These are phyloP conservation scores for Anguilla pacifica DNA, from an alignment of 2,797 vertebrate species.

Conservation along the genomic window DNA sequence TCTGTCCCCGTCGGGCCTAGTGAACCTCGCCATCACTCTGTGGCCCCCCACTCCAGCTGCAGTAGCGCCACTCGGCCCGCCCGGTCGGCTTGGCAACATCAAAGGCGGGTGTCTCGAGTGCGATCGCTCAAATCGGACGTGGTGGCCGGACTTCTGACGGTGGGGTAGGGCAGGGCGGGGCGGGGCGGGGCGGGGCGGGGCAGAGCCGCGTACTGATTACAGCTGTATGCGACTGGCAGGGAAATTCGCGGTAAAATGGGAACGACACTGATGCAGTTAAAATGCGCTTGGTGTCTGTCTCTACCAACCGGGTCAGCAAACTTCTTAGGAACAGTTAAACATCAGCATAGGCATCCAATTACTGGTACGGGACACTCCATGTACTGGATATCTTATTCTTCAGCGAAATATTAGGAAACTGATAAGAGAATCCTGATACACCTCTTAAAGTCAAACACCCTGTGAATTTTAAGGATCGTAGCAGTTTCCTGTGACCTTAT, in stretches of 20 bases:
- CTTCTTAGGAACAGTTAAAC: background rate
- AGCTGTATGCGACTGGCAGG: background rate
- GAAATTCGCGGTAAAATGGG: background rate
- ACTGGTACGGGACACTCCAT: background rate
- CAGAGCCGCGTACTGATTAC: background rate
- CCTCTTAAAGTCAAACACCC: background rate
- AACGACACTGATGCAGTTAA: background rate
- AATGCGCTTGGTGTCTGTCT: background rate
- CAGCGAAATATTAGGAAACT: background rate
- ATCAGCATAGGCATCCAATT: background rate
- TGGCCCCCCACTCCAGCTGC: background rate
- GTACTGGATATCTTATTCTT: background rate
- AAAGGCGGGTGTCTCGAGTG: background rate
- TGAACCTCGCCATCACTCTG: background rate
- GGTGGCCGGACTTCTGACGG: background rate
- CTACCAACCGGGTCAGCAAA: background rate
- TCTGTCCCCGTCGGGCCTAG: background rate
- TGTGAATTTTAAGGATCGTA: background rate
- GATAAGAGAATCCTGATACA: background rate
- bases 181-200: too few relatives aligned
- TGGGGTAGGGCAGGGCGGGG: background rate
- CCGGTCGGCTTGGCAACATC: slow-evolving; percentile 34
- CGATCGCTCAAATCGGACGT: background rate
- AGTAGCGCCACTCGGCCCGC: background rate
- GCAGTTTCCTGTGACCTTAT: background rate